Evolutionary conservation across 2,113 vertebrate species (phyloP), one percentile per base, ranked within the genome.

Genomic region (Hippocampus comes): DNA sequence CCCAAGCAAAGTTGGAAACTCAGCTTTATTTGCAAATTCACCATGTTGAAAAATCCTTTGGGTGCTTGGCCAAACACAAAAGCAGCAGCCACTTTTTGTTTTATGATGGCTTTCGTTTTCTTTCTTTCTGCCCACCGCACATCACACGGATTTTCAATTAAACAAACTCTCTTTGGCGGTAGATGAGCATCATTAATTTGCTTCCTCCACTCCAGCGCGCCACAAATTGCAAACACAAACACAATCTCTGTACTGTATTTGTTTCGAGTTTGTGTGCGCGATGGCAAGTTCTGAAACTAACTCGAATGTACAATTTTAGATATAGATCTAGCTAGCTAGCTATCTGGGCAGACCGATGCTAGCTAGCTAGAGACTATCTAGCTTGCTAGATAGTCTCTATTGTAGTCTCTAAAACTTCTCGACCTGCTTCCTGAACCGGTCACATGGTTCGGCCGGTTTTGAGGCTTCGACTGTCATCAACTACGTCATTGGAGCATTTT

Each of bases 1-100:
- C 75, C 84, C 63, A 89, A 88, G 83, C 78, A 89, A 78, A 17
- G 87, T 89, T 85, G 90, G 87, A 89, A 88, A 90, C 89, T 86
- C 85, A 90, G 89, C 75, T 81, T 86, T 75, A 71, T 74, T 80
- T 82, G 77, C 67, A 83, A 78, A 84, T 84, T 63, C 56, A 63
- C 87, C 82, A 79, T 76, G 79, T 74, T 63, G 38, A 72, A 82
- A 85, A 87, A 70, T 84, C 73, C 64, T 87, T 77, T 67, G 79
- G 74, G 65, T 72, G 75, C 67, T 78, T 89, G 88, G 82, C 77
- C 70, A 90, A 76, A 89, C 75, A 82, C 82, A 72, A 74, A 85
- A 81, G 71, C 67, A 41, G 10, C 20, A 49, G 41, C 7, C 21
- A 7, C 7, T 55, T 38, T 55, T 69, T 23, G n/a, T 56, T 56